Evolutionary conservation across 1,140 invertebrate genomes (phyloP).

Genomic region (Telenomus remus): DNA sequence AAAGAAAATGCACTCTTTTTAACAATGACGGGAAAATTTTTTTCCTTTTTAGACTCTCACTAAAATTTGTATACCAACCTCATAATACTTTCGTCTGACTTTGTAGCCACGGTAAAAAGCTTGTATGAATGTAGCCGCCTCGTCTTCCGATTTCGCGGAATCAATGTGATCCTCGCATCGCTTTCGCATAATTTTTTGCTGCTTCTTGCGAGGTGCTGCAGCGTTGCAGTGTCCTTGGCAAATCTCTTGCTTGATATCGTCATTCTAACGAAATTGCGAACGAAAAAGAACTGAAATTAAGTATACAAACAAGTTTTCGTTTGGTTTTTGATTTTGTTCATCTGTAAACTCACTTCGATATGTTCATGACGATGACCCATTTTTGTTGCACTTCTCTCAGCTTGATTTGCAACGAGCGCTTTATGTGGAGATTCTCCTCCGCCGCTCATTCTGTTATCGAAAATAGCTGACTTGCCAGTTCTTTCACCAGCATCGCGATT

Average conservation of each 20-base stretch:
- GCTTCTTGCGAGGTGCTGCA: slow-evolving; percentile 33
- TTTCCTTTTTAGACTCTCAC: background rate
- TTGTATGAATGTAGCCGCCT: slow-evolving; percentile 83
- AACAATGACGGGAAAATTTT: background rate
- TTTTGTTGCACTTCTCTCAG: slow-evolving; percentile 32
- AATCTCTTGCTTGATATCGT: slow-evolving; percentile 14
- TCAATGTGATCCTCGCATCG: slow-evolving; percentile 19
- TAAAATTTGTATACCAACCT: slow-evolving; percentile 60
- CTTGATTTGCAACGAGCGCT: slow-evolving; percentile 38
- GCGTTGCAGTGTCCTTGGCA: slow-evolving; percentile 24
- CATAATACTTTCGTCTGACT: slow-evolving; percentile 80
- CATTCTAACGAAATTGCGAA: slow-evolving; percentile 17
- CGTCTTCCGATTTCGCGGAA: slow-evolving; percentile 64
- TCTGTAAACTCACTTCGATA: slow-evolving; percentile 16
- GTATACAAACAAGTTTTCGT: slow-evolving; percentile 4
- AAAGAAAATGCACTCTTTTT: no score
- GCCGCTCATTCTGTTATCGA: slow-evolving; percentile 46
- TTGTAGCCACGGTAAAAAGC: slow-evolving; percentile 83
- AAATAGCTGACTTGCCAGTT: slow-evolving; percentile 49
- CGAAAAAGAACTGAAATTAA: slow-evolving; percentile 13
- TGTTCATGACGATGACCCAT: slow-evolving; percentile 30
- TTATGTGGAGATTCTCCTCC: slow-evolving; percentile 44
- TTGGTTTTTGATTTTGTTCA: slow-evolving; percentile 10
- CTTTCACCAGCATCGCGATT: slow-evolving; percentile 20
- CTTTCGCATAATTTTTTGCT: slow-evolving; percentile 37